A percentile compares a stretch with the other conserved stretches of the same genome.
Evolutionary conservation across 2,888 invertebrate genomes (phyloP).

Genomic region (Psylliodes chrysocephalus): DNA sequence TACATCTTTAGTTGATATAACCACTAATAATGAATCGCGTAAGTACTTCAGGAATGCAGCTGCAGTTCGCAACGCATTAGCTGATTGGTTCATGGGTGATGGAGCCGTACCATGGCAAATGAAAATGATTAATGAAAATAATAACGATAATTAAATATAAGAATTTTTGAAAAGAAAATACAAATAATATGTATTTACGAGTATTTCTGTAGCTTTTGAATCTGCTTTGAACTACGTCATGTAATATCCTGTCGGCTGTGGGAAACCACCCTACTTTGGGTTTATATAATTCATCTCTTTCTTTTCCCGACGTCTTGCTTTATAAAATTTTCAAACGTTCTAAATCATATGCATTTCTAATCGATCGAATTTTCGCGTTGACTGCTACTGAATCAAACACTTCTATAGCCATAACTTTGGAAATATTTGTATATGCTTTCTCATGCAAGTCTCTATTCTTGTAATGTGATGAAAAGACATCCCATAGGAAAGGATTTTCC

Average conservation of each 20-base stretch:
- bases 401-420: background rate
- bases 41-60: too few relatives aligned
- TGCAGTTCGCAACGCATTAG: too few relatives aligned
- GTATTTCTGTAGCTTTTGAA: slow-evolving; percentile 16
- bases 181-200: slow-evolving; percentile 17
- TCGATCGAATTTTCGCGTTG: background rate
- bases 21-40: too few relatives aligned
- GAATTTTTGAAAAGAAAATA: background rate
- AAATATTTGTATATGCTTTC: background rate
- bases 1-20: too few relatives aligned
- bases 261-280: background rate
- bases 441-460: too few relatives aligned
- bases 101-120: too few relatives aligned
- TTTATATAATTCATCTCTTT: background rate
- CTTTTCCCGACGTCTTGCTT: background rate
- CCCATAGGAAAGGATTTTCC: too few relatives aligned
- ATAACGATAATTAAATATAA: too few relatives aligned
- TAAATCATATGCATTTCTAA: background rate
- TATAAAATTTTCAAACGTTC: background rate
- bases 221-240: background rate
- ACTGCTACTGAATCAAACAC: background rate
- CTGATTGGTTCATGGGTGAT: too few relatives aligned
- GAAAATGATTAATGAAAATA: too few relatives aligned
- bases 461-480: too few relatives aligned
- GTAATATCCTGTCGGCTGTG: background rate